Evolutionary conservation across 2,888 invertebrate species (phyloP).

Genomic region (Ormia ochracea): DNA sequence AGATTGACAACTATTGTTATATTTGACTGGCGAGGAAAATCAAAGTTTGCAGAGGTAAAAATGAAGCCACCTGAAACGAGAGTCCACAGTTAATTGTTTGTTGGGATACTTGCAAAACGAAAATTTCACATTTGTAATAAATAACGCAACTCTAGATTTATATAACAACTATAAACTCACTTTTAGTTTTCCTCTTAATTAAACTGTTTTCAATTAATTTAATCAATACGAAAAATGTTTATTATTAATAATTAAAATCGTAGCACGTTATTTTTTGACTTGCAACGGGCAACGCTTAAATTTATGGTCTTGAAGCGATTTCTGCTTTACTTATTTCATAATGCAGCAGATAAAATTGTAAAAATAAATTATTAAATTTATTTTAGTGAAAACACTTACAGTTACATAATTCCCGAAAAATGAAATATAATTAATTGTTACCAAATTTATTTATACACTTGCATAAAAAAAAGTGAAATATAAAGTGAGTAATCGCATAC

Average conservation of each 20-base stretch:
- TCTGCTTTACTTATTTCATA: neutral
- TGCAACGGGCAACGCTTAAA: slow-evolving; percentile 14
- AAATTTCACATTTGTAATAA: no score
- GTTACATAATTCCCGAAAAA: slow-evolving; percentile 40
- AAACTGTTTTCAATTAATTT: neutral
- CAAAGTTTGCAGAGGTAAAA: no score
- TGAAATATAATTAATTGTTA: slow-evolving; percentile 43
- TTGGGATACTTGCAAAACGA: no score
- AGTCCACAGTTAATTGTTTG: no score
- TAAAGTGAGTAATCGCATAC: neutral
- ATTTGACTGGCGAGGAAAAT: no score
- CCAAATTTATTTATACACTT: slow-evolving; percentile 17
- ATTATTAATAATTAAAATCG: neutral
- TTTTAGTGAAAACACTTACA: slow-evolving; percentile 22
- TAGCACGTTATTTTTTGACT: neutral
- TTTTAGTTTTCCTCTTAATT: no score
- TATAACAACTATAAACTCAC: no score
- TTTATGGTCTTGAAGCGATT: neutral
- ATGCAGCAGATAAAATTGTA: neutral
- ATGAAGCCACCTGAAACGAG: no score
- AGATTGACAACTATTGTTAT: no score
- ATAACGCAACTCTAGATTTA: no score
- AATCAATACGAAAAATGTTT: neutral
- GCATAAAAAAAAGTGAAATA: neutral
- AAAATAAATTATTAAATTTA: no score